Conservation (phyloP, 2,888 invertebrate species). For the Lydus trimaculatus region DNA sequence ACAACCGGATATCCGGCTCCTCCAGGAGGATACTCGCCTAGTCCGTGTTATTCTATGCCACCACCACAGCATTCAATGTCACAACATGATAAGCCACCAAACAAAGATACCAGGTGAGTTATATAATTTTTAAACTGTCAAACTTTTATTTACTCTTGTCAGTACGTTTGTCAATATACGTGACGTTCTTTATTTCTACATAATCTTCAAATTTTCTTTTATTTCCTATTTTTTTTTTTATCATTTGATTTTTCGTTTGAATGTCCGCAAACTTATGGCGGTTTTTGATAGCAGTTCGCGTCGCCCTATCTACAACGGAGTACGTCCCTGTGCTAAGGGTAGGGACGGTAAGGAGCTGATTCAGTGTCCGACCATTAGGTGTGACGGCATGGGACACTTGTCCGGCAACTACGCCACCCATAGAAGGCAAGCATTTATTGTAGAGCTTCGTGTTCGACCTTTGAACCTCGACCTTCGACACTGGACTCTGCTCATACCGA, state of each 20-base stretch:
- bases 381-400: constrained; percentile 88
- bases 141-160: not conserved
- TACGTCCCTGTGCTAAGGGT: constrained; percentile 62
- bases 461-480: constrained; percentile 17
- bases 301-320: constrained; percentile 39
- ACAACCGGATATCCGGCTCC: constrained; percentile 70
- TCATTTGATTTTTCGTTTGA: constrained; percentile 10
- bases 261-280: constrained; percentile 10
- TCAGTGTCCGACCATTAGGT: constrained; percentile 80
- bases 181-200: not conserved
- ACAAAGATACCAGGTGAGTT: constrained; percentile 76
- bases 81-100: constrained; percentile 72
- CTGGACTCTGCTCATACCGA: constrained; percentile 35
- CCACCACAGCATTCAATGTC: constrained; percentile 78
- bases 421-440: constrained; percentile 76
- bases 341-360: constrained; percentile 78
- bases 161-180: not conserved
- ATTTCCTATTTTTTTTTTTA: not conserved
- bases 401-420: constrained; percentile 90
- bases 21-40: constrained; percentile 63
- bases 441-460: constrained; percentile 29
- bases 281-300: constrained; percentile 40
- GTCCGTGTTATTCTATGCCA: constrained; percentile 87
- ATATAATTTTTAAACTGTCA: not conserved
- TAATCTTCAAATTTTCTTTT: too few species aligned